Percentiles rank a stretch among this genome's conserved stretches.
phyloP scores from a whole-genome alignment of 2,888 invertebrate species.

The Dioctria rufipes region DNA sequence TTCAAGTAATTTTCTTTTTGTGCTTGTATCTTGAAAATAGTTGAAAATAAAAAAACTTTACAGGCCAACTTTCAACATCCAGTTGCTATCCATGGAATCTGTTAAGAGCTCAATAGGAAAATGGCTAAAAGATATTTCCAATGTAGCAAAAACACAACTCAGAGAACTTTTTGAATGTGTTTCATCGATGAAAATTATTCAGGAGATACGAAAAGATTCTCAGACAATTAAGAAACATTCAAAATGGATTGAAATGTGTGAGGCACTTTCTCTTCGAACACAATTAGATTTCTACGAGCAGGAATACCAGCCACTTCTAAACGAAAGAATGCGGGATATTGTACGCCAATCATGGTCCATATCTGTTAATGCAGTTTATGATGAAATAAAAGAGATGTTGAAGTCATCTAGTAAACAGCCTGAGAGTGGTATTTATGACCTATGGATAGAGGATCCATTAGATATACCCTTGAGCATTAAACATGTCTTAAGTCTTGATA shows the following conservation, averaged over 20 bases:
- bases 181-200: constrained; percentile 79
- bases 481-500: constrained; percentile 67
- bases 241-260: constrained; percentile 77
- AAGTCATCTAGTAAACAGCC: constrained; percentile 69
- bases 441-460: constrained; percentile 22
- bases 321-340: constrained; percentile 78
- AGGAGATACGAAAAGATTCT: constrained; percentile 81
- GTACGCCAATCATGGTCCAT: constrained; percentile 72
- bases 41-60: constrained; percentile 32
- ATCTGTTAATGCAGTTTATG: constrained; percentile 70
- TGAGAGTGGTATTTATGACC: constrained; percentile 73
- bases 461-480: constrained; percentile 73
- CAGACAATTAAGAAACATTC: constrained; percentile 76
- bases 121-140: constrained; percentile 79
- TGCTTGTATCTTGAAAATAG: too few species aligned
- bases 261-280: constrained; percentile 74
- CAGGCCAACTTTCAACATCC: constrained; percentile 66
- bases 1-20: constrained; percentile 69
- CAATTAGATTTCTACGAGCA: constrained; percentile 79
- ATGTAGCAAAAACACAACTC: constrained; percentile 75
- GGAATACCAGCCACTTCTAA: constrained; percentile 82
- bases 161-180: constrained; percentile 77
- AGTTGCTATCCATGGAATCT: constrained; percentile 64
- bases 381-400: constrained; percentile 71
- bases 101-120: constrained; percentile 73